Evolutionary conservation across 1,140 invertebrate species (phyloP).

Genomic region (Babylonia areolata): DNA sequence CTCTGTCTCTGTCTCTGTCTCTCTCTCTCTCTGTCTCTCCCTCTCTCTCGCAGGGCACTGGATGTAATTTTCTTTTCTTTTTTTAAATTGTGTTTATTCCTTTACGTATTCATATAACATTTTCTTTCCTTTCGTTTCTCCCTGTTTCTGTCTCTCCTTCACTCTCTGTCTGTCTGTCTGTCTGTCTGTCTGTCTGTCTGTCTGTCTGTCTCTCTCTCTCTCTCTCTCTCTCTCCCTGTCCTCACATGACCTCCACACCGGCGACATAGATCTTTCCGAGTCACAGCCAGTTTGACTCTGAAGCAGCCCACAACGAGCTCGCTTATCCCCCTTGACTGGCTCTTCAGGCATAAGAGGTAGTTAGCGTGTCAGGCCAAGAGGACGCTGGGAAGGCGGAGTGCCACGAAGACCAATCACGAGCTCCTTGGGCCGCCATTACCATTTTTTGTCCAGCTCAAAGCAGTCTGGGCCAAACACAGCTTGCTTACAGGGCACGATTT

Average conservation of each 20-base stretch:
- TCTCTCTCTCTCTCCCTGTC: neutral
- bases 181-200: neutral
- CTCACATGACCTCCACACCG: neutral
- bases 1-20: too few species aligned
- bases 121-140: too few species aligned
- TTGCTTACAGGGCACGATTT: constrained; percentile 19
- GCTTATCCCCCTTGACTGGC: constrained; percentile 36
- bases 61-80: too few species aligned
- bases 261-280: neutral
- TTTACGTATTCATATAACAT: too few species aligned
- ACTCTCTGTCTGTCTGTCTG: neutral
- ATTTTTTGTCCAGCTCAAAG: constrained; percentile 16
- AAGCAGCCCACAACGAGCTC: constrained; percentile 1
- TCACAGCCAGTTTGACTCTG: neutral
- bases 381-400: constrained; percentile 30
- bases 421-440: constrained; percentile 36
- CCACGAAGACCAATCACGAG: constrained; percentile 30
- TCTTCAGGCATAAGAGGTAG: constrained; percentile 40
- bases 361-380: constrained; percentile 38
- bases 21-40: too few species aligned
- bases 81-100: too few species aligned
- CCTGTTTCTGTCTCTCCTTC: neutral
- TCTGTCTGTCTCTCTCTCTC: constrained; percentile 20
- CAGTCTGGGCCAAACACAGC: constrained; percentile 2
- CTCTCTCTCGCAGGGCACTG: too few species aligned